Evolutionary conservation across 1,140 invertebrate genomes (phyloP).

Genomic region (Caenorhabditis brenneri): DNA sequence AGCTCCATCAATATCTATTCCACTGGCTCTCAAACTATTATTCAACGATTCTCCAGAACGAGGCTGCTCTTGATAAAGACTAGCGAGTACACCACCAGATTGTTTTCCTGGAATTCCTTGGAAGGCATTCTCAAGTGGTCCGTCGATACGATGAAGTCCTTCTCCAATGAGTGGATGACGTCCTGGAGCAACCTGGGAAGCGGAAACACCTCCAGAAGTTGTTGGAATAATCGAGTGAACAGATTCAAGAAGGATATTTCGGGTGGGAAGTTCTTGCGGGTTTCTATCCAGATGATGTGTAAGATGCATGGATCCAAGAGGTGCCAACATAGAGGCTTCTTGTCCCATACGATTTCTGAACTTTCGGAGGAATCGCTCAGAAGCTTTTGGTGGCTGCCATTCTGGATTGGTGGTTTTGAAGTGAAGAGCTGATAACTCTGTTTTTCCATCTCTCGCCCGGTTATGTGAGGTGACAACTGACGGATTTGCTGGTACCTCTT

Average conservation of each 20-base stretch:
- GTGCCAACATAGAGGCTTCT: slow-evolving; percentile 25
- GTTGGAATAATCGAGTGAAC: slow-evolving; percentile 42
- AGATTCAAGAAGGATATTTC: slow-evolving; percentile 46
- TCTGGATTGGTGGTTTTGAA: slow-evolving; percentile 67
- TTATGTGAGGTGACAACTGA: slow-evolving; percentile 42
- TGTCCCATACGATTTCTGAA: slow-evolving; percentile 54
- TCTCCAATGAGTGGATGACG: slow-evolving; percentile 27
- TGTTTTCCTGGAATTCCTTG: background rate
- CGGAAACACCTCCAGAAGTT: background rate
- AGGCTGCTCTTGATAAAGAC: slow-evolving; percentile 26
- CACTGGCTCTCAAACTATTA: slow-evolving; percentile 43
- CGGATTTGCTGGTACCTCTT: background rate
- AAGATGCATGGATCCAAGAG: background rate
- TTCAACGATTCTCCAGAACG: slow-evolving; percentile 9
- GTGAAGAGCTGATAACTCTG: slow-evolving; percentile 67
- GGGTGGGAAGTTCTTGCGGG: background rate
- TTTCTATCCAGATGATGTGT: background rate
- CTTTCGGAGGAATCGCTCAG: slow-evolving; percentile 60
- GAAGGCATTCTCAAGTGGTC: slow-evolving; percentile 32
- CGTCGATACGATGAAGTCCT: slow-evolving; percentile 37
- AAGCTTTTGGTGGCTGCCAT: slow-evolving; percentile 61
- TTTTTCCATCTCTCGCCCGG: slow-evolving; percentile 66
- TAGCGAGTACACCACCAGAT: background rate
- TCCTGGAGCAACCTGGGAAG: background rate
- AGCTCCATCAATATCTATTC: slow-evolving; percentile 38